These are phyloP conservation scores for Mystacides longicornis DNA, from an alignment of 2,888 invertebrate species.

Conservation along the genomic window DNA sequence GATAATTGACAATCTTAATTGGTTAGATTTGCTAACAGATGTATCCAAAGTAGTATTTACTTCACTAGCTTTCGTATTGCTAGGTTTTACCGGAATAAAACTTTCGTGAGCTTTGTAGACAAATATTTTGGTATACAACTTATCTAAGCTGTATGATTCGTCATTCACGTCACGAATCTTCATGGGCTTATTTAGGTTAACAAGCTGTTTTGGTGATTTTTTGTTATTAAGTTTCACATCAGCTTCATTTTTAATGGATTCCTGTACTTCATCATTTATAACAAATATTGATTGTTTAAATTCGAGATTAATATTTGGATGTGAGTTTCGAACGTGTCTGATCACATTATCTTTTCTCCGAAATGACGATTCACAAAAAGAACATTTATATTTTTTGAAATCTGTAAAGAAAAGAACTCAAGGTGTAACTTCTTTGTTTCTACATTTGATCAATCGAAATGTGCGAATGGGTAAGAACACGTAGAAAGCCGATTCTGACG, in stretches of 20 bases:
- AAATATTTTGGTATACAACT: conserved; percentile 5
- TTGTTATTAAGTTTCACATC: background rate
- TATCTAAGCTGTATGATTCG: background rate
- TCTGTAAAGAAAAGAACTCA: conserved; percentile 39
- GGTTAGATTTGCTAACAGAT: no score
- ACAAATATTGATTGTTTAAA: background rate
- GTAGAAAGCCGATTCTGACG: no score
- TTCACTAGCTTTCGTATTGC: background rate
- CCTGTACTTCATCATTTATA: background rate
- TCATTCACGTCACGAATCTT: background rate
- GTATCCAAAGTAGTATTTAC: background rate
- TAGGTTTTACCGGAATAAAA: conserved; percentile 2
- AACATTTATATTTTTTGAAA: conserved; percentile 62
- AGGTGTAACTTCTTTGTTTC: no score
- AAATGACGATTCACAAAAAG: conserved; percentile 62
- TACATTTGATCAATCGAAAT: no score
- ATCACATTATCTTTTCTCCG: conserved; percentile 71
- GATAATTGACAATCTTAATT: no score
- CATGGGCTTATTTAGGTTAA: background rate
- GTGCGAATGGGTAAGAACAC: no score
- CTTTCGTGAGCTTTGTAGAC: conserved; percentile 9
- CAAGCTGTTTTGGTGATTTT: background rate
- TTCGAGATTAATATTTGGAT: conserved; percentile 43
- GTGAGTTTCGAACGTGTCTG: conserved; percentile 69
- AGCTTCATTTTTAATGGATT: background rate